Percentiles rank a stretch among this genome's conserved stretches.
Conservation (phyloP, 2,113 vertebrate genomes). For the Spizaetus ornatus region DNA sequence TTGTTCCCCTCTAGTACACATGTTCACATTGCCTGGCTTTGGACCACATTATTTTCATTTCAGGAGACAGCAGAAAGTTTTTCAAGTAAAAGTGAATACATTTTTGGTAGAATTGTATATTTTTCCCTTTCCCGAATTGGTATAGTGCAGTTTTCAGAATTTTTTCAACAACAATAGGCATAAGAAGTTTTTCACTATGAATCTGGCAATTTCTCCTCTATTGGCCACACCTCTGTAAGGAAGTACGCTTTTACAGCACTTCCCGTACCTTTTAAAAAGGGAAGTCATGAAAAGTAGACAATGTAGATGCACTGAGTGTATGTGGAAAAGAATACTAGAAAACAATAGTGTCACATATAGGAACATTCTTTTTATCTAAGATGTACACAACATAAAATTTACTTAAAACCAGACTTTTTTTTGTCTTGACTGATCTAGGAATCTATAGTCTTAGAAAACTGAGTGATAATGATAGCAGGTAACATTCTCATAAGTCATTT, state of each 20-base stretch:
- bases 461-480: neutral
- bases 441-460: neutral
- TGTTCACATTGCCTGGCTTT: neutral
- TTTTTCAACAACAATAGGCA: constrained; percentile 9
- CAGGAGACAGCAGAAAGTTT: neutral
- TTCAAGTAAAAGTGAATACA: neutral
- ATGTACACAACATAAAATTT: neutral
- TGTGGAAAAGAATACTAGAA: neutral
- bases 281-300: neutral
- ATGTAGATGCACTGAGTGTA: neutral
- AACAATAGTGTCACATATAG: neutral
- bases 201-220: neutral
- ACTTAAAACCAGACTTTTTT: neutral
- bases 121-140: neutral
- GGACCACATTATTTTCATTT: neutral
- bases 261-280: neutral
- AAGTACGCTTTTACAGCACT: neutral
- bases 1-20: neutral
- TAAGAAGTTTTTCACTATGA: neutral
- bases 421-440: neutral
- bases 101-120: neutral
- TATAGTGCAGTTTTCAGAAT: neutral
- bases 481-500: neutral
- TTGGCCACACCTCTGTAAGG: neutral
- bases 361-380: neutral